These are phyloP conservation scores for Caenorhabditis japonica DNA, from an alignment of 2,888 invertebrate genomes.

Conservation along the genomic window DNA sequence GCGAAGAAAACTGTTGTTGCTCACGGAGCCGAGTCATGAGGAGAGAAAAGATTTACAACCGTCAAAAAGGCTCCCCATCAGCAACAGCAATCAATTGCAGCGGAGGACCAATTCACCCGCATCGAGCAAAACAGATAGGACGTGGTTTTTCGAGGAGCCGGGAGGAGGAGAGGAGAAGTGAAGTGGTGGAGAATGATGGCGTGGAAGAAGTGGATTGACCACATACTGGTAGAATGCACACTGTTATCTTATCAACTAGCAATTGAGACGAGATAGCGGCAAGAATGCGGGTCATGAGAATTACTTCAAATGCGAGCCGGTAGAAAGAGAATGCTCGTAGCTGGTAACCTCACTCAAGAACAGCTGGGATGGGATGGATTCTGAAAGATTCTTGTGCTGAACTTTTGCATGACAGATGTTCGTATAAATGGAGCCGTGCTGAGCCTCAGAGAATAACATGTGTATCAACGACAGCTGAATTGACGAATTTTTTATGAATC, in stretches of 20 bases:
- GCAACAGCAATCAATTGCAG: conserved; percentile 14
- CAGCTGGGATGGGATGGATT: too few species aligned
- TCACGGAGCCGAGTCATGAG: conserved; percentile 11
- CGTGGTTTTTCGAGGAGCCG: not conserved
- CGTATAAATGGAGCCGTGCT: too few species aligned
- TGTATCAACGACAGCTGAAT: too few species aligned
- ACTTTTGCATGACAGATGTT: too few species aligned
- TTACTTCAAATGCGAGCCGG: conserved; percentile 13
- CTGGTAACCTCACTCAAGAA: too few species aligned
- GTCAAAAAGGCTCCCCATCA: too few species aligned
- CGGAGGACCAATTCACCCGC: not conserved
- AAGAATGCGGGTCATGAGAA: conserved; percentile 8
- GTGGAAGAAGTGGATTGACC: not conserved
- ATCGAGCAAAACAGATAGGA: not conserved
- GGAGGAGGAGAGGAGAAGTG: not conserved
- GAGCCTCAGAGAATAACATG: too few species aligned
- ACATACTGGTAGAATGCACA: conserved; percentile 12
- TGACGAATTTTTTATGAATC: too few species aligned
- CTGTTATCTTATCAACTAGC: conserved; percentile 34
- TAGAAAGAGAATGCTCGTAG: too few species aligned
- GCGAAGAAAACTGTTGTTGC: conserved; percentile 28
- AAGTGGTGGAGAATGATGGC: not conserved
- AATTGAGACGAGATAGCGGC: conserved; percentile 1
- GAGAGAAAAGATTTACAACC: conserved; percentile 15
- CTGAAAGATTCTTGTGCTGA: too few species aligned